Conservation (phyloP, 2,113 vertebrate genomes). For the Vireo altiloquus region DNA sequence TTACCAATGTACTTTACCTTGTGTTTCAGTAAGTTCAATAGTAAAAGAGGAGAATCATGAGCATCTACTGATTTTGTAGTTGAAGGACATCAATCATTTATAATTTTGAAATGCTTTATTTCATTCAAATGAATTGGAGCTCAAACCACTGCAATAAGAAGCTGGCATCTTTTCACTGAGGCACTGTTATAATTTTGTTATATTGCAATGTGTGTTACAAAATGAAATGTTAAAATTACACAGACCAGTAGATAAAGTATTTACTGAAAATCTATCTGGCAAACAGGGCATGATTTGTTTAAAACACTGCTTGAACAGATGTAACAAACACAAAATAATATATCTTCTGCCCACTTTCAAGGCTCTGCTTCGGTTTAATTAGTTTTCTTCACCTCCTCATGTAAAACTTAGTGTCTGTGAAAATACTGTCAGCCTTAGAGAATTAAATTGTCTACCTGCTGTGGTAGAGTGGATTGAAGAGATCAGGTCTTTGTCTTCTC, state of each 20-base stretch:
- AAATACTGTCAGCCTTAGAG: neutral
- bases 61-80: constrained; percentile 1
- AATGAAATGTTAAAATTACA: constrained; percentile 46
- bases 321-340: neutral
- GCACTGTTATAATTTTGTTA: neutral
- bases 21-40: constrained; percentile 40
- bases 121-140: constrained; percentile 20
- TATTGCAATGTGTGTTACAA: neutral
- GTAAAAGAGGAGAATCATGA: neutral
- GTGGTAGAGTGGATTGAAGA: neutral
- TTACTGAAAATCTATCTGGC: neutral
- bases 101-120: constrained; percentile 4
- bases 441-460: neutral
- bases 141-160: constrained; percentile 16
- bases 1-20: constrained; percentile 45
- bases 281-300: neutral
- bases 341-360: neutral
- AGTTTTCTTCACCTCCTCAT: neutral
- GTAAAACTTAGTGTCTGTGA: neutral
- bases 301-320: neutral
- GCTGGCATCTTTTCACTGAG: neutral
- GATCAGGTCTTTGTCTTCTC: neutral
- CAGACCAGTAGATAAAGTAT: neutral
- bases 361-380: constrained; percentile 20
- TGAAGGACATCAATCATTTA: constrained; percentile 29